phyloP scores from a whole-genome alignment of 1,140 invertebrate genomes.

The Drosophila sp. region DNA sequence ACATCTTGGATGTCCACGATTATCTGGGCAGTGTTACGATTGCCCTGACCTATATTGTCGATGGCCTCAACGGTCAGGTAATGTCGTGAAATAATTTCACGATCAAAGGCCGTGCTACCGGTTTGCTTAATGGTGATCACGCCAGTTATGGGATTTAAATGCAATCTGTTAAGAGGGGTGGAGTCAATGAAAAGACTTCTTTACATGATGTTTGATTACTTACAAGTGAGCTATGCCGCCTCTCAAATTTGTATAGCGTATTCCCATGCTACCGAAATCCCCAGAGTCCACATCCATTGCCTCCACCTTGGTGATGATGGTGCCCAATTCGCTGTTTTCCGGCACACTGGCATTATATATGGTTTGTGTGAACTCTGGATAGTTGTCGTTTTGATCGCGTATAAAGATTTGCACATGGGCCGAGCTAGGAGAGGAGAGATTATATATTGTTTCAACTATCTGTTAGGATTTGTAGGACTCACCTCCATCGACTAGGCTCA shows the following conservation, averaged over 20 bases:
- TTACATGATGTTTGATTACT: slow-evolving; percentile 79
- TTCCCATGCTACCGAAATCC: slow-evolving; percentile 92
- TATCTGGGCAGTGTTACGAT: slow-evolving; percentile 93
- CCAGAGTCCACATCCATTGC: slow-evolving; percentile 94
- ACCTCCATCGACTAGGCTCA: slow-evolving; percentile 82
- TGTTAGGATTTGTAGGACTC: neutral
- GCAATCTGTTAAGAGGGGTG: slow-evolving; percentile 85
- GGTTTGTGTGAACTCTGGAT: slow-evolving; percentile 92
- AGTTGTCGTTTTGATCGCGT: slow-evolving; percentile 96
- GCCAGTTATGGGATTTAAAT: slow-evolving; percentile 91
- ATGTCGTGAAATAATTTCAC: slow-evolving; percentile 93
- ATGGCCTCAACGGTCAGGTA: slow-evolving; percentile 96
- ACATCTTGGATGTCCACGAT: slow-evolving; percentile 94
- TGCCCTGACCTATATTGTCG: slow-evolving; percentile 93
- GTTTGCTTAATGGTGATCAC: slow-evolving; percentile 91
- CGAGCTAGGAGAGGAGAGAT: slow-evolving; percentile 83
- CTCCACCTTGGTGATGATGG: slow-evolving; percentile 91
- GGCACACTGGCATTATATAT: slow-evolving; percentile 90
- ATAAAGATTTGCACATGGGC: slow-evolving; percentile 93
- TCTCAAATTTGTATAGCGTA: slow-evolving; percentile 92
- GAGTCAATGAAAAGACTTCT: neutral
- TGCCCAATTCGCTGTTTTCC: slow-evolving; percentile 93
- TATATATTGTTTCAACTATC: neutral
- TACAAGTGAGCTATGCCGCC: slow-evolving; percentile 91
- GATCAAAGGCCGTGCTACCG: slow-evolving; percentile 90